These are phyloP conservation scores for Lophotriccus pileatus DNA, from an alignment of 2,797 vertebrate genomes.

Conservation along the genomic window DNA sequence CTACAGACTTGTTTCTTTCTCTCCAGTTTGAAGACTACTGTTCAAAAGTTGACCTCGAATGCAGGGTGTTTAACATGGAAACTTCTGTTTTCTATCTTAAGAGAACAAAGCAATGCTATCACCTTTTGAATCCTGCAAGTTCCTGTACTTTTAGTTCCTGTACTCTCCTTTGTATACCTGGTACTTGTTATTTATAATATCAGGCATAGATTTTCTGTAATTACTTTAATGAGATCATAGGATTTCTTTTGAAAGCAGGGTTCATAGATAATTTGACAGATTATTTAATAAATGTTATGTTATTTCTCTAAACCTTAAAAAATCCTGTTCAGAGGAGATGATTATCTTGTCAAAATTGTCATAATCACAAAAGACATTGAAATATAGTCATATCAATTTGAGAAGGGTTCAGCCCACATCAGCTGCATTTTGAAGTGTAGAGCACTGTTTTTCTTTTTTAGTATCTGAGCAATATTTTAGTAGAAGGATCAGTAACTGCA, in stretches of 20 bases:
- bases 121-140: background rate
- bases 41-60: background rate
- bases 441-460: background rate
- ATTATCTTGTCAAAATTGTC: conserved; percentile 5
- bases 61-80: background rate
- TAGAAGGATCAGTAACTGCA: background rate
- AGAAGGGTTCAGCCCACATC: background rate
- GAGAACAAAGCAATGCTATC: background rate
- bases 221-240: conserved; percentile 29
- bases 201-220: background rate
- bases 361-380: background rate
- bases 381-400: conserved; percentile 1
- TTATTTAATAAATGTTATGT: conserved; percentile 6
- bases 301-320: conserved; percentile 13
- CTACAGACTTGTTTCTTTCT: background rate
- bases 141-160: background rate
- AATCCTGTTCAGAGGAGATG: background rate
- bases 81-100: background rate
- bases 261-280: conserved; percentile 15
- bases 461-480: background rate
- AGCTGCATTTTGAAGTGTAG: background rate
- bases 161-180: background rate
- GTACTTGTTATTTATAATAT: conserved; percentile 1
- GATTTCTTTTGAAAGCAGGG: background rate
- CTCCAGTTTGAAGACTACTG: background rate